Evolutionary conservation across 2,113 vertebrate genomes (phyloP).

Genomic region (Pycnonotus jocosus): DNA sequence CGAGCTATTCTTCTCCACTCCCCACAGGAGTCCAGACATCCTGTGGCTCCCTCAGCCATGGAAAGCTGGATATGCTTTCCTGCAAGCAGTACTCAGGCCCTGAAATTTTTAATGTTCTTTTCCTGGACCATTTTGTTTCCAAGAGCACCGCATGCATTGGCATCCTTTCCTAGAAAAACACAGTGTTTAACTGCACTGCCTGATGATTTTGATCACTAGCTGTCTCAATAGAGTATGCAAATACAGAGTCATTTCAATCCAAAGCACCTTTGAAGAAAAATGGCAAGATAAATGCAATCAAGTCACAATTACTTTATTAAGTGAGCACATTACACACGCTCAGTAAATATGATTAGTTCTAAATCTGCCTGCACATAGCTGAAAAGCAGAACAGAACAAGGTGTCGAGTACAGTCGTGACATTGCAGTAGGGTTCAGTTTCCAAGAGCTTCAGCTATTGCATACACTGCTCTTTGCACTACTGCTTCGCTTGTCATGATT

Average conservation of each 20-base stretch:
- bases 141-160: conserved; percentile 38
- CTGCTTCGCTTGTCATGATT: background rate
- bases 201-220: conserved; percentile 55
- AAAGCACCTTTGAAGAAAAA: conserved; percentile 59
- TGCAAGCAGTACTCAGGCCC: background rate
- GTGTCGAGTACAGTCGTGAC: background rate
- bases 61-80: background rate
- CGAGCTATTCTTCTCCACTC: background rate
- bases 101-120: conserved; percentile 8
- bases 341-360: conserved; percentile 2
- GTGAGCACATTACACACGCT: background rate
- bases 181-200: conserved; percentile 46
- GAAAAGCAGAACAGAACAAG: background rate
- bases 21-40: background rate
- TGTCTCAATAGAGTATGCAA: conserved; percentile 65
- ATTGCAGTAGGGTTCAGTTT: background rate
- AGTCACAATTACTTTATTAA: conserved; percentile 28
- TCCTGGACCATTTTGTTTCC: conserved; percentile 38
- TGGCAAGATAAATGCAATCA: conserved; percentile 47
- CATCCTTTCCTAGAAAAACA: conserved; percentile 56
- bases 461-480: background rate
- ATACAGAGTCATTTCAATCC: conserved; percentile 45
- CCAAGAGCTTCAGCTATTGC: background rate
- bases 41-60: background rate
- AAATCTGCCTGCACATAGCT: background rate